phyloP scores from a whole-genome alignment of 2,113 vertebrate species.

The Erythrocebus patas region DNA sequence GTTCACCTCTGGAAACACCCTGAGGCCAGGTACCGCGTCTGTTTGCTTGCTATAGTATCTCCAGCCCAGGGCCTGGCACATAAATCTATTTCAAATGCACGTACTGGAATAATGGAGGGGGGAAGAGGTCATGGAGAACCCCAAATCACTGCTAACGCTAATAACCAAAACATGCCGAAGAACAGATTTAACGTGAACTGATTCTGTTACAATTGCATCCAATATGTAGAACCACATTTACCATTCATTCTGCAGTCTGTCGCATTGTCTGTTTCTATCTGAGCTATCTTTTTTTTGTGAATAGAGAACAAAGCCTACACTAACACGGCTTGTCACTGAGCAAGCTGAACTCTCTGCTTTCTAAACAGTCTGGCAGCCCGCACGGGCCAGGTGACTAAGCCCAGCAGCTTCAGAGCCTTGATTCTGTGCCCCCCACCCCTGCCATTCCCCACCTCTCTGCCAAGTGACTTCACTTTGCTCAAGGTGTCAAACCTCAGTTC shows the following conservation, averaged over 20 bases:
- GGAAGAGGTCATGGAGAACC: not conserved
- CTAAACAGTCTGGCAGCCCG: slow-evolving; percentile 34
- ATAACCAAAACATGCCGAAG: not conserved
- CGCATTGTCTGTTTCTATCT: slow-evolving; percentile 50
- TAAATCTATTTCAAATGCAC: not conserved
- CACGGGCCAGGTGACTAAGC: not conserved
- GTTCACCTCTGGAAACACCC: not conserved
- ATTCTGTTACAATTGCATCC: slow-evolving; percentile 5
- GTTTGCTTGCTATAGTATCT: not conserved
- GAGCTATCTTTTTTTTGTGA: slow-evolving; percentile 16
- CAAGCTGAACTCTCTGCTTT: slow-evolving; percentile 47
- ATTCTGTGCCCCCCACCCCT: not conserved
- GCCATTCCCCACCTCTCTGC: not conserved
- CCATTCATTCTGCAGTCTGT: slow-evolving; percentile 26
- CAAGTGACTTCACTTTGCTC: not conserved
- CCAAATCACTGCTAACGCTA: not conserved
- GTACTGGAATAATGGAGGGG: not conserved
- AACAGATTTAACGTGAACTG: not conserved
- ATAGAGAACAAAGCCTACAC: slow-evolving; percentile 64
- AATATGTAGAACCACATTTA: slow-evolving; percentile 30
- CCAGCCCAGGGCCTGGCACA: not conserved
- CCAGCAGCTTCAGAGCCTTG: not conserved
- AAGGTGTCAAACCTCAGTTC: not conserved
- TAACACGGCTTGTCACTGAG: slow-evolving; percentile 46
- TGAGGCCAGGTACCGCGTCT: not conserved